phyloP scores from a whole-genome alignment of 2,888 invertebrate species.

The Eupeodes luniger region DNA sequence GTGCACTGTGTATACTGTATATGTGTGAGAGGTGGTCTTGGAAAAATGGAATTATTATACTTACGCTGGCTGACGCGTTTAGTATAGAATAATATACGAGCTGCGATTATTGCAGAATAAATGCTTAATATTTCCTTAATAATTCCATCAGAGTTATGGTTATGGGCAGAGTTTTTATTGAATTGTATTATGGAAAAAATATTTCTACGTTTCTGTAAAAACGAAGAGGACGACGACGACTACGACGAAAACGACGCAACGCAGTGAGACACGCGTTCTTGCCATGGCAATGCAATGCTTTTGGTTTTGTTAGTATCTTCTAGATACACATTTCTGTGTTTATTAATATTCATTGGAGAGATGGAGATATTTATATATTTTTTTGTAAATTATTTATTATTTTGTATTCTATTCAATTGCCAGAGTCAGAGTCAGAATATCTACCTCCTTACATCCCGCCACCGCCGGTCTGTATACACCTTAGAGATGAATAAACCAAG shows the following conservation, averaged over 20 bases:
- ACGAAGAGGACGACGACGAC: too few species aligned
- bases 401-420: constrained; percentile 56
- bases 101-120: constrained; percentile 62
- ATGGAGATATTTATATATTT: constrained; percentile 11
- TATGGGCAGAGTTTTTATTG: constrained; percentile 57
- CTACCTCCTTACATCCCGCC: not conserved
- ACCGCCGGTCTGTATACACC: constrained; percentile 20
- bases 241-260: not conserved
- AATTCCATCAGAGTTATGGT: constrained; percentile 71
- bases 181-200: constrained; percentile 34
- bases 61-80: too few species aligned
- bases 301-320: not conserved
- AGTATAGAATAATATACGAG: constrained; percentile 38
- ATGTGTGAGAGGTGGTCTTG: constrained; percentile 8
- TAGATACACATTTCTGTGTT: not conserved
- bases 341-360: constrained; percentile 48
- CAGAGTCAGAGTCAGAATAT: not conserved
- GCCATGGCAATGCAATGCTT: constrained; percentile 18
- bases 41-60: constrained; percentile 36
- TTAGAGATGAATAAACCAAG: constrained; percentile 33
- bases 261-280: constrained; percentile 61
- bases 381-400: constrained; percentile 35
- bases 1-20: too few species aligned
- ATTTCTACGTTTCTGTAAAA: too few species aligned
- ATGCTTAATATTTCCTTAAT: constrained; percentile 72